Conservation (phyloP, 2,797 vertebrate genomes). For the Spea hammondii region DNA sequence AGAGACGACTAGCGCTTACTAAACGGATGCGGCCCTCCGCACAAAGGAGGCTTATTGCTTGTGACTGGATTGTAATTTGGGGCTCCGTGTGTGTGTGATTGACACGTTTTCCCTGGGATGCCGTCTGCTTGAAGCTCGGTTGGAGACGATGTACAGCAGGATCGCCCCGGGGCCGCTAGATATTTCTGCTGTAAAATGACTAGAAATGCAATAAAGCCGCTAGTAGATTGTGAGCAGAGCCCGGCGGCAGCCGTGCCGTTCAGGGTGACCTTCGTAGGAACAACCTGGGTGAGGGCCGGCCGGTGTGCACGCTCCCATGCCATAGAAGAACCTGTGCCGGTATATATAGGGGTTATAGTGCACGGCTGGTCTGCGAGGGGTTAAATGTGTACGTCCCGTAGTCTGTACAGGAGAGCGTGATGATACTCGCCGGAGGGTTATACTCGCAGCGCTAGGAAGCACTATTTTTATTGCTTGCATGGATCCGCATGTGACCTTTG, state of each 20-base stretch:
- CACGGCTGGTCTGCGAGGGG: no score
- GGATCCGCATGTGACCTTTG: no score
- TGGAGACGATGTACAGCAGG: slow-evolving; percentile 58
- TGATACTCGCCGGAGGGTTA: no score
- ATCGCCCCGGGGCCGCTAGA: slow-evolving; percentile 64
- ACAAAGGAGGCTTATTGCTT: slow-evolving; percentile 52
- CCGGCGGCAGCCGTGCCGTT: slow-evolving; percentile 57
- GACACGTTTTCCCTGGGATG: slow-evolving; percentile 59
- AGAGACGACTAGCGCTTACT: slow-evolving; percentile 40
- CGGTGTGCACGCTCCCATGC: slow-evolving; percentile 22
- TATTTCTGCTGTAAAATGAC: slow-evolving; percentile 59
- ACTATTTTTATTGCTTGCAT: no score
- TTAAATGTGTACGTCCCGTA: no score
- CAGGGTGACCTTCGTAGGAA: slow-evolving; percentile 60
- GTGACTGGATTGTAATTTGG: slow-evolving; percentile 63
- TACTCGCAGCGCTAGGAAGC: no score
- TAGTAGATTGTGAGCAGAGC: slow-evolving; percentile 57
- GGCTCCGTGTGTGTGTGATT: slow-evolving; percentile 62
- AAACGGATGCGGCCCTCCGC: slow-evolving; percentile 40
- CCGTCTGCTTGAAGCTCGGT: slow-evolving; percentile 63
- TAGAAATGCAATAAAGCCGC: slow-evolving; percentile 62
- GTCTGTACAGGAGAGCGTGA: no score
- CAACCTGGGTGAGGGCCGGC: slow-evolving; percentile 53
- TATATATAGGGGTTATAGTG: no score
- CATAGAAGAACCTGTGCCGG: slow-evolving; percentile 25